Evolutionary conservation across 2,888 invertebrate species (phyloP).

Genomic region (Noctua janthe): DNA sequence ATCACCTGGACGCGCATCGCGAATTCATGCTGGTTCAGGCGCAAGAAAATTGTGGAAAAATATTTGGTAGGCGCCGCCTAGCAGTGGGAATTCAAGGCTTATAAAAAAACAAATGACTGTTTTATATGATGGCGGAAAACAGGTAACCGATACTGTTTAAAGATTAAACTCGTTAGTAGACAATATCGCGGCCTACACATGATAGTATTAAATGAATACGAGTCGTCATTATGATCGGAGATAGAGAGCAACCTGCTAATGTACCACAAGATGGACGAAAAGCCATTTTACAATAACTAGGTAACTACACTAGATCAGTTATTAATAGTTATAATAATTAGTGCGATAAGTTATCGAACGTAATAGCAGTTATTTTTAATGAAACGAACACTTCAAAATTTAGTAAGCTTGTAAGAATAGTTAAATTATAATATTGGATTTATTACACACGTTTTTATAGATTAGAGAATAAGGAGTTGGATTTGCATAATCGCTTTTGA

Average conservation of each 20-base stretch:
- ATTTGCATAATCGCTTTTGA: slow-evolving; percentile 55
- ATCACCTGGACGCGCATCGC: neutral
- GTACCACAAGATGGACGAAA: slow-evolving; percentile 52
- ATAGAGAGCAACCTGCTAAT: slow-evolving; percentile 43
- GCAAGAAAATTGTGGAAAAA: neutral
- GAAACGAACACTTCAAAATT: slow-evolving; percentile 69
- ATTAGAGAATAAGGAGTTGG: slow-evolving; percentile 53
- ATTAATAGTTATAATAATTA: slow-evolving; percentile 79
- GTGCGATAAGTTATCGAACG: slow-evolving; percentile 79
- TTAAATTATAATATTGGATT: slow-evolving; percentile 60
- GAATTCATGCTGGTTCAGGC: neutral
- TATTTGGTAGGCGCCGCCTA: no score
- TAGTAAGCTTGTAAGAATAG: slow-evolving; percentile 65
- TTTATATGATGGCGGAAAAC: slow-evolving; percentile 36
- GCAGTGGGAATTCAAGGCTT: neutral
- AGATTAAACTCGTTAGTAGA: slow-evolving; percentile 69
- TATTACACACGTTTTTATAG: slow-evolving; percentile 65
- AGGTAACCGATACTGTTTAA: slow-evolving; percentile 22
- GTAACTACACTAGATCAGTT: slow-evolving; percentile 76
- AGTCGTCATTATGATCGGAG: slow-evolving; percentile 55
- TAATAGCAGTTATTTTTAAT: slow-evolving; percentile 70
- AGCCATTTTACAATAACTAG: slow-evolving; percentile 75
- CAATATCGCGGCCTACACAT: slow-evolving; percentile 84
- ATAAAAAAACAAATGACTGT: slow-evolving; percentile 25
- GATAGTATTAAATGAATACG: slow-evolving; percentile 61